Evolutionary conservation across 1,140 invertebrate species (phyloP).

Genomic region (Stenopsyche tienmushanensis): DNA sequence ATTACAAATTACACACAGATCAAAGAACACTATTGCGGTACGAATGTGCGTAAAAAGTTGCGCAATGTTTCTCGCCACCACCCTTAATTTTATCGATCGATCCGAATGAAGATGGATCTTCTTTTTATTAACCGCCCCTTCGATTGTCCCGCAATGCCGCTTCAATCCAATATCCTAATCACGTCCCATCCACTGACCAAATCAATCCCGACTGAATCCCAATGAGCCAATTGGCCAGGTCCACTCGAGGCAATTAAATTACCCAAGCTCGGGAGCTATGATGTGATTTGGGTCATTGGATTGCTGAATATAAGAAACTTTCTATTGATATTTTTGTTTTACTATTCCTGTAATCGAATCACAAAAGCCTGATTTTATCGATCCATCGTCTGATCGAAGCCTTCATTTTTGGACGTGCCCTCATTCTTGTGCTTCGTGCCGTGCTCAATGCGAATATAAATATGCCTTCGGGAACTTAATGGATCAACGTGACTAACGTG

Average conservation of each 20-base stretch:
- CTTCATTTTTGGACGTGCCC: too few relatives aligned
- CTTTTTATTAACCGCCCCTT: too few relatives aligned
- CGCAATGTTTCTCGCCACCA: too few relatives aligned
- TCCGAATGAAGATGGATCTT: too few relatives aligned
- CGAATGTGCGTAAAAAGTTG: background rate
- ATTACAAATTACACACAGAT: constrained; percentile 9
- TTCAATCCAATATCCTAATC: constrained; percentile 16
- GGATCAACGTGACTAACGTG: too few relatives aligned
- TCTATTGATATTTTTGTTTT: background rate
- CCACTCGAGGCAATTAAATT: constrained; percentile 17
- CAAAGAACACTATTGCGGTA: background rate
- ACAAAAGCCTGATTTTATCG: too few relatives aligned
- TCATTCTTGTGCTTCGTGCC: too few relatives aligned
- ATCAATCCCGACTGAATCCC: constrained; percentile 20
- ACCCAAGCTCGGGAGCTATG: background rate
- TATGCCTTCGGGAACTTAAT: too few relatives aligned
- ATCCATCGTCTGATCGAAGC: too few relatives aligned
- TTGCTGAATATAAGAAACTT: background rate
- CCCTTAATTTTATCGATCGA: too few relatives aligned
- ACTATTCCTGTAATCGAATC: too few relatives aligned
- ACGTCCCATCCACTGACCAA: constrained; percentile 14
- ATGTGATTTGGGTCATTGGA: constrained; percentile 16
- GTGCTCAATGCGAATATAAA: too few relatives aligned
- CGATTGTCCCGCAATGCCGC: background rate
- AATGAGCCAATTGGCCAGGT: background rate